A percentile compares a stretch with the other conserved stretches of the same genome.
These are phyloP conservation scores for Ploceus nigricollis DNA, from an alignment of 2,113 vertebrate species.

Conservation along the genomic window DNA sequence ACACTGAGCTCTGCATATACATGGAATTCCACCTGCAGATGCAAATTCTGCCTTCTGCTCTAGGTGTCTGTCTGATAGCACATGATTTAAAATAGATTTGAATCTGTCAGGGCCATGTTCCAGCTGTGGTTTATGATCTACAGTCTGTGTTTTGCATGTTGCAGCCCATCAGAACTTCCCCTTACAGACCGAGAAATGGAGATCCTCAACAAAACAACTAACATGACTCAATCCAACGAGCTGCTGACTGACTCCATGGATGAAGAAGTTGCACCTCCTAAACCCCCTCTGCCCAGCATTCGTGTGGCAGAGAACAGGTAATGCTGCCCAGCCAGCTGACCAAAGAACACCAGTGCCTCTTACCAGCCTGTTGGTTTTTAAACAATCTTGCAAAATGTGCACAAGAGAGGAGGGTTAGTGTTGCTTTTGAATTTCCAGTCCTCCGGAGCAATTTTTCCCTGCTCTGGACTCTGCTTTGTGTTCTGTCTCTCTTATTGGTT, in stretches of 20 bases:
- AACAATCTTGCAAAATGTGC: background rate
- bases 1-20: background rate
- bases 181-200: conserved; percentile 87
- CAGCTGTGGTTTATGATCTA: background rate
- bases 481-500: background rate
- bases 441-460: background rate
- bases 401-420: background rate
- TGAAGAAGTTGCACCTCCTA: conserved; percentile 89
- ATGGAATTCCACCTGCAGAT: background rate
- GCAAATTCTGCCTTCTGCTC: background rate
- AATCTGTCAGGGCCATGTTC: background rate
- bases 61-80: background rate
- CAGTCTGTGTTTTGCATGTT: background rate
- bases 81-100: background rate
- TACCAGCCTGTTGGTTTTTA: background rate
- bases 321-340: background rate
- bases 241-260: conserved; percentile 77
- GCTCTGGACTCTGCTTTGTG: background rate
- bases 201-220: conserved; percentile 81
- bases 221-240: conserved; percentile 72
- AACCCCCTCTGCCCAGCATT: conserved; percentile 92
- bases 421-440: background rate
- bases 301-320: conserved; percentile 93
- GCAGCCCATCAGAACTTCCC: conserved; percentile 82
- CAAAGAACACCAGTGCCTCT: background rate